A percentile compares a stretch with the other conserved stretches of the same genome.
phyloP scores from a whole-genome alignment of 1,140 invertebrate genomes.

The Saccostrea cuccullata region DNA sequence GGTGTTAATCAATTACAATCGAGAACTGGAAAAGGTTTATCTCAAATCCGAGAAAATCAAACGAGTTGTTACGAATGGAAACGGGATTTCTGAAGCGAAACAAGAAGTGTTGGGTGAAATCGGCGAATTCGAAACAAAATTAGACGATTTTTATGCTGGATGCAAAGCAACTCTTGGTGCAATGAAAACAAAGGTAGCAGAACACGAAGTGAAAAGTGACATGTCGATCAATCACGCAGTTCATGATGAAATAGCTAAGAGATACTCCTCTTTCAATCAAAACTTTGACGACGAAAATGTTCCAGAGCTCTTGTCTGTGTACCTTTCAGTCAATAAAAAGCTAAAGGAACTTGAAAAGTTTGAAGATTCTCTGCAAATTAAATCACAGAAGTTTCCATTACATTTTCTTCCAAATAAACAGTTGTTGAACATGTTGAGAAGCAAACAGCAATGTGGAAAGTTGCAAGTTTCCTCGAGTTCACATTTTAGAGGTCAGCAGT shows the following conservation, averaged over 20 bases:
- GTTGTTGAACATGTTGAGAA: constrained; percentile 33
- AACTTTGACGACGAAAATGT: constrained; percentile 52
- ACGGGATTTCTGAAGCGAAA: constrained; percentile 29
- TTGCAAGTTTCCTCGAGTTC: constrained; percentile 24
- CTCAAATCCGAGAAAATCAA: constrained; percentile 47
- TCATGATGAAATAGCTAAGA: constrained; percentile 32
- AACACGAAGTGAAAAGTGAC: constrained; percentile 32
- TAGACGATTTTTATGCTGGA: constrained; percentile 52
- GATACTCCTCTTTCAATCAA: constrained; percentile 44
- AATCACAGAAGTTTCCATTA: constrained; percentile 40
- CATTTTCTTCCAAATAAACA: constrained; percentile 52
- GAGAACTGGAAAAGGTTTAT: constrained; percentile 49
- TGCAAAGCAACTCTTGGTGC: constrained; percentile 39
- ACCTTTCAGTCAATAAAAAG: constrained; percentile 25
- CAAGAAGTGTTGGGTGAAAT: constrained; percentile 48
- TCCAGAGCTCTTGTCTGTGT: constrained; percentile 5
- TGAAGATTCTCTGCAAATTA: constrained; percentile 2
- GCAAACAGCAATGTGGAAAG: constrained; percentile 33
- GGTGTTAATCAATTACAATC: constrained; percentile 21
- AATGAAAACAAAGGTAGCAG: constrained; percentile 38
- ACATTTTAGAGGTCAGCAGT: constrained; percentile 41
- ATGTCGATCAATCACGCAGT: not conserved
- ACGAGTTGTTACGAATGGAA: not conserved
- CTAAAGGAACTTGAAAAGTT: constrained; percentile 40
- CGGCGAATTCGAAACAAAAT: constrained; percentile 39